Conservation (phyloP, 2,113 vertebrate genomes). For the Pituophis catenifer region DNA sequence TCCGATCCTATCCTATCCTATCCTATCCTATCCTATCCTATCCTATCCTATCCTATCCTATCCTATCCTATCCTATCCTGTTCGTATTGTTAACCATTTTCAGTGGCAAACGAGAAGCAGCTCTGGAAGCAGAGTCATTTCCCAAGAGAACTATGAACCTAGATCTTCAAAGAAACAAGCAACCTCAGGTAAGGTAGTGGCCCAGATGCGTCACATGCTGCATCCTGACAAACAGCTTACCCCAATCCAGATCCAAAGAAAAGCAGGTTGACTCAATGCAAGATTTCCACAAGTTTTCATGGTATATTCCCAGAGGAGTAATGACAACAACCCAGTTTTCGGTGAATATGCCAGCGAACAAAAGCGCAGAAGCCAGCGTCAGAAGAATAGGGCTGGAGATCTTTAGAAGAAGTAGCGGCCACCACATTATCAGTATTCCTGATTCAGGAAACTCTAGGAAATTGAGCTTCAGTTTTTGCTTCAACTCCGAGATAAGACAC, state of each 20-base stretch:
- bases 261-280: neutral
- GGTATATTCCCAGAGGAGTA: neutral
- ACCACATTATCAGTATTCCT: neutral
- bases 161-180: neutral
- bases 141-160: neutral
- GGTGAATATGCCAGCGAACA: neutral
- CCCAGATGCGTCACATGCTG: neutral
- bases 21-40: too few species aligned
- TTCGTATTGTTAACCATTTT: too few species aligned
- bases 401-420: neutral
- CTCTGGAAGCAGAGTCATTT: neutral
- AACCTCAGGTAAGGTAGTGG: neutral
- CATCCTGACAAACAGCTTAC: neutral
- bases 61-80: too few species aligned
- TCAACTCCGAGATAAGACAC: too few species aligned
- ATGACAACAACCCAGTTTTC: neutral
- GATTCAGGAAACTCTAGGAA: neutral
- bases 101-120: neutral
- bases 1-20: too few species aligned
- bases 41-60: too few species aligned
- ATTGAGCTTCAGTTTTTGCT: neutral
- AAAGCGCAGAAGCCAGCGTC: neutral
- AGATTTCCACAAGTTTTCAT: neutral
- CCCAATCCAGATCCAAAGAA: neutral
- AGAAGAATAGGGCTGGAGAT: neutral